Base-by-base conservation (phyloP, 2,797 vertebrate species). In the Fundulus diaphanus region DNA sequence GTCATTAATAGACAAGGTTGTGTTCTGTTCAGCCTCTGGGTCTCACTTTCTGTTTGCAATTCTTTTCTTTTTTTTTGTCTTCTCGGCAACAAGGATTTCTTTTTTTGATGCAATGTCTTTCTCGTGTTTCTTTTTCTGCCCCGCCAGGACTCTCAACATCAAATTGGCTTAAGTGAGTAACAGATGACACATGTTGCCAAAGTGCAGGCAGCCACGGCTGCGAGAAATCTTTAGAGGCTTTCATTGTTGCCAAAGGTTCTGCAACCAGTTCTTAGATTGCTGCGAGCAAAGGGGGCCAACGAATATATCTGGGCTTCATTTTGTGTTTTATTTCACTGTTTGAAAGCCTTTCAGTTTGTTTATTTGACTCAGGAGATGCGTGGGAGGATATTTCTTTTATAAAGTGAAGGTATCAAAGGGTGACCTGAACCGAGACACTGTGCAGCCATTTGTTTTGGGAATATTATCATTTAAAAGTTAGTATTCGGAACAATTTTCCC, bases 1-100 rank as follows among this genome's bases (percentile, higher is more conserved):
- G 37, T 44, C 63, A 66, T 66, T 86, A 87, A 85, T 79, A 85
- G 89, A 87, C 73, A 81, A 72, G 79, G 68, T 78, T 78, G 82
- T 70, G 74, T 73, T 85, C 74, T 57, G 76, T 76, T 78, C 51
- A 86, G 76, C 74, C 75, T 85, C 71, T 59, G 49, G 71, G 65
- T 85, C 81, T 81, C 70, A 61, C 44, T 78, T 78, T 80, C 61
- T 74, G 65, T 84, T 83, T 57, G 42, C 66, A 56, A 24, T n/a
- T n/a, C n/a, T n/a, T 78, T 80, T 66, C n/a, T 66, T 66, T 66
- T 13, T 66, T 27, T 66, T 66, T 66, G 24, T 66, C 49, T 27
- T 78, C 52, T 71, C 42, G 46, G 67, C 72, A 63, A 67, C 24
- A 59, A 63, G 33, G 3, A 37, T 20, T 61, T 74, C 18, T 49